Evolutionary conservation across 2,888 invertebrate genomes (phyloP).

Genomic region (Stomorhina lunata): DNA sequence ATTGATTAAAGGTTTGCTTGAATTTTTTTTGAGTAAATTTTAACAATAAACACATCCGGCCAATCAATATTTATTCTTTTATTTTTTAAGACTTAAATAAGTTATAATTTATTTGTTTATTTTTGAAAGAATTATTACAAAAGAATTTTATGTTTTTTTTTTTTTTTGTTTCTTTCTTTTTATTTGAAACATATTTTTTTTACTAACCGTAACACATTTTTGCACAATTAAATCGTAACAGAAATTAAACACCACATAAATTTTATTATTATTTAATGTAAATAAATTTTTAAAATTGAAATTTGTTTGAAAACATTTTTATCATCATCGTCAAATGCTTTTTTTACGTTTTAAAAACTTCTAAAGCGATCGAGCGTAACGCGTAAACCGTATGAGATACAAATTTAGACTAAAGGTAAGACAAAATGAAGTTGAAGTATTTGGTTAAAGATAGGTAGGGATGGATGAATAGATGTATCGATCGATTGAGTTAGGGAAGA

Average conservation of each 20-base stretch:
- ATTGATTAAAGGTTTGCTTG: not conserved
- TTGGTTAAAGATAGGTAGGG: not conserved
- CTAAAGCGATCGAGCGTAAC: conserved; percentile 1
- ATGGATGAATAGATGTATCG: not conserved
- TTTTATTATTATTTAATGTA: not conserved
- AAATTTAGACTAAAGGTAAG: conserved; percentile 23
- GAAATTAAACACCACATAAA: conserved; percentile 2
- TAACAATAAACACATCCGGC: conserved; percentile 40
- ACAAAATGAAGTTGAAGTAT: not conserved
- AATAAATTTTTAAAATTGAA: not conserved
- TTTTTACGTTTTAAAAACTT: conserved; percentile 15
- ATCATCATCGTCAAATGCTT: not conserved
- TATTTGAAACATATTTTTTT: not conserved
- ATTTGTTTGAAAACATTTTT: conserved; percentile 16
- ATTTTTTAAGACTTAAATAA: not conserved
- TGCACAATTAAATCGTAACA: not conserved
- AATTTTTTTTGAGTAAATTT: not conserved
- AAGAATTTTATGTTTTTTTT: not conserved
- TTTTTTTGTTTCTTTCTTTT: not conserved
- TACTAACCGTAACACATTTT: conserved; percentile 58
- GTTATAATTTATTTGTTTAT: conserved; percentile 17
- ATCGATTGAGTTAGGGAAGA: not conserved
- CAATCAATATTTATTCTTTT: not conserved
- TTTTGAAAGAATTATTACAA: conserved; percentile 9
- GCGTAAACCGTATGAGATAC: not conserved